These are phyloP conservation scores for Oryzias sinensis DNA, from an alignment of 2,797 vertebrate genomes.

Conservation along the genomic window DNA sequence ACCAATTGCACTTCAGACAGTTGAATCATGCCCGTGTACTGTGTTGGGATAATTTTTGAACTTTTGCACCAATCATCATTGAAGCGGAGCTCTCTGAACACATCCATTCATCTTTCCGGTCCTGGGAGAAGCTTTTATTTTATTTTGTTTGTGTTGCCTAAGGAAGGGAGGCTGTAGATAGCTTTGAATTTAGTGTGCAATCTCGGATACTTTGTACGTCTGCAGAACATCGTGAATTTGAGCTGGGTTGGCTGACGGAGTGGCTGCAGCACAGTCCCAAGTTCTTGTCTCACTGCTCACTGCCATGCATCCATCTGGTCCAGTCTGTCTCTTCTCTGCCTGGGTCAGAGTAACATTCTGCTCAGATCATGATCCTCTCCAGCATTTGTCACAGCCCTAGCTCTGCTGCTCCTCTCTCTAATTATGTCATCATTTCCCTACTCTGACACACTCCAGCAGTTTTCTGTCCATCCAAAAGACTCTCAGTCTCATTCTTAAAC, in stretches of 20 bases:
- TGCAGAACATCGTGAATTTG: slow-evolving; percentile 34
- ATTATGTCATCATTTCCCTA: slow-evolving; percentile 34
- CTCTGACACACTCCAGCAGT: slow-evolving; percentile 39
- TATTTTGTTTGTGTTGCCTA: slow-evolving; percentile 7
- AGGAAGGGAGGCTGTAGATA: slow-evolving; percentile 13
- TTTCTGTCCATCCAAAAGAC: slow-evolving; percentile 44
- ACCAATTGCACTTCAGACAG: too few species aligned
- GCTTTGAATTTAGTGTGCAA: slow-evolving; percentile 14
- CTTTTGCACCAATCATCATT: neutral
- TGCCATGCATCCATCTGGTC: slow-evolving; percentile 52
- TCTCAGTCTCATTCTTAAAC: slow-evolving; percentile 41
- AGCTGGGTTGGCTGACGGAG: slow-evolving; percentile 17
- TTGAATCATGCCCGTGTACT: too few species aligned
- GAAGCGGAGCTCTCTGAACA: slow-evolving; percentile 7
- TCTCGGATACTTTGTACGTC: slow-evolving; percentile 16
- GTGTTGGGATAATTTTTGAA: too few species aligned
- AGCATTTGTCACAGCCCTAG: slow-evolving; percentile 48
- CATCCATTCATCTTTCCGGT: slow-evolving; percentile 3
- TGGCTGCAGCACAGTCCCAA: slow-evolving; percentile 32
- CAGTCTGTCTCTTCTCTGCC: slow-evolving; percentile 54
- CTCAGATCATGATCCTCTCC: slow-evolving; percentile 49
- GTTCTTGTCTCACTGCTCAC: slow-evolving; percentile 44
- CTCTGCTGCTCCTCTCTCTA: slow-evolving; percentile 44
- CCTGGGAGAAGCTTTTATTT: slow-evolving; percentile 13
- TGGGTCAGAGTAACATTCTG: slow-evolving; percentile 54